A percentile compares a stretch with the other conserved stretches of the same genome.
phyloP scores from a whole-genome alignment of 1,140 invertebrate species.

The Choristoneura fumiferana region DNA sequence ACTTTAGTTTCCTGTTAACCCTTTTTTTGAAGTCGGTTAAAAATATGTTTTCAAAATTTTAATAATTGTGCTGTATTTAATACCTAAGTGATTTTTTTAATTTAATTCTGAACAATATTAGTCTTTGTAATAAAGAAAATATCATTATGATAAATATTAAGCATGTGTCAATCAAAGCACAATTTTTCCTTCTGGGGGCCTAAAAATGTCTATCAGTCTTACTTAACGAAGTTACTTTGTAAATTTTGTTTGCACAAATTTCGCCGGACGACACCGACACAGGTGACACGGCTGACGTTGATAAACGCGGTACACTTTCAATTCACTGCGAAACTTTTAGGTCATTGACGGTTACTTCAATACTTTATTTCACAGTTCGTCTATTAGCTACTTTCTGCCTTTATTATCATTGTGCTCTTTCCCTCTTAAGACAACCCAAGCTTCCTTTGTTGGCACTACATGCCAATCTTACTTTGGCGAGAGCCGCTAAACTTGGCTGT shows the following conservation, averaged over 20 bases:
- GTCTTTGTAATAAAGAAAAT: slow-evolving; percentile 6
- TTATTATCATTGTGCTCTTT: background rate
- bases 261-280: slow-evolving; percentile 27
- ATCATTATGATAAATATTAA: slow-evolving; percentile 25
- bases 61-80: too few relatives aligned
- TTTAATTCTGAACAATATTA: too few relatives aligned
- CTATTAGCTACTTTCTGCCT: background rate
- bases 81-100: too few relatives aligned
- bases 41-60: too few relatives aligned
- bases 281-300: slow-evolving; percentile 39
- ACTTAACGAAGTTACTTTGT: slow-evolving; percentile 48
- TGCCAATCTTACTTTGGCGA: slow-evolving; percentile 34
- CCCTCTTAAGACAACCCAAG: slow-evolving; percentile 20
- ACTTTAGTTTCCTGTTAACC: too few relatives aligned
- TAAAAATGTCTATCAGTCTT: slow-evolving; percentile 59
- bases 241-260: slow-evolving; percentile 46
- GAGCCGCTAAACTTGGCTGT: slow-evolving; percentile 30
- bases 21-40: too few relatives aligned
- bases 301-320: slow-evolving; percentile 27
- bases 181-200: slow-evolving; percentile 28
- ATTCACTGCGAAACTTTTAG: slow-evolving; percentile 10
- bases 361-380: too few relatives aligned
- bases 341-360: background rate
- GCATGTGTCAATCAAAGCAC: slow-evolving; percentile 42
- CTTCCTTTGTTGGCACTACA: slow-evolving; percentile 24